A percentile compares a stretch with the other conserved stretches of the same genome.
phyloP scores from a whole-genome alignment of 2,113 vertebrate species.

The Pogonocichla stellata region DNA sequence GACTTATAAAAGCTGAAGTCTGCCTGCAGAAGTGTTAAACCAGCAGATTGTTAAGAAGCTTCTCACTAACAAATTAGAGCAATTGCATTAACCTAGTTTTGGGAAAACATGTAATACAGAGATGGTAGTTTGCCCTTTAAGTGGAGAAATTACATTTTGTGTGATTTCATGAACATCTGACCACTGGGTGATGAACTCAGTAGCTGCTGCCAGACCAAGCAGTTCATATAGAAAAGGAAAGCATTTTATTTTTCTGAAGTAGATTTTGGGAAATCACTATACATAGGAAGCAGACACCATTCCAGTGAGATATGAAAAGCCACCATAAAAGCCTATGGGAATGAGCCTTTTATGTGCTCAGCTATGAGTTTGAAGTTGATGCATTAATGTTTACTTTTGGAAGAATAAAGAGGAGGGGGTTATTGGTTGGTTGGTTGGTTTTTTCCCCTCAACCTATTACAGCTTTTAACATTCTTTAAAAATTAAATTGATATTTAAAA shows the following conservation, averaged over 20 bases:
- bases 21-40: background rate
- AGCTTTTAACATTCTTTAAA: background rate
- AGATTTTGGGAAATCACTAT: background rate
- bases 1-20: background rate
- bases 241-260: background rate
- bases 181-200: background rate
- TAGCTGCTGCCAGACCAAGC: background rate
- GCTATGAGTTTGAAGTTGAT: background rate
- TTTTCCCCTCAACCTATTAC: background rate
- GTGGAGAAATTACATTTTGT: background rate
- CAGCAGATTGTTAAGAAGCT: background rate
- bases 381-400: background rate
- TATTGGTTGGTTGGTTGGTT: accelerated
- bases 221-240: background rate
- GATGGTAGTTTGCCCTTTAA: background rate
- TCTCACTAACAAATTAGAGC: background rate
- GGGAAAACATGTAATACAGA: background rate
- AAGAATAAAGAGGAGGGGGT: background rate
- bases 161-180: background rate
- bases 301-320: background rate
- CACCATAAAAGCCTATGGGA: background rate
- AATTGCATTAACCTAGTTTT: background rate
- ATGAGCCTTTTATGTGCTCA: background rate
- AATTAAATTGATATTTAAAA: background rate
- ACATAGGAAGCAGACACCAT: background rate